phyloP scores from a whole-genome alignment of 2,113 vertebrate species.

The Aphyosemion australe region DNA sequence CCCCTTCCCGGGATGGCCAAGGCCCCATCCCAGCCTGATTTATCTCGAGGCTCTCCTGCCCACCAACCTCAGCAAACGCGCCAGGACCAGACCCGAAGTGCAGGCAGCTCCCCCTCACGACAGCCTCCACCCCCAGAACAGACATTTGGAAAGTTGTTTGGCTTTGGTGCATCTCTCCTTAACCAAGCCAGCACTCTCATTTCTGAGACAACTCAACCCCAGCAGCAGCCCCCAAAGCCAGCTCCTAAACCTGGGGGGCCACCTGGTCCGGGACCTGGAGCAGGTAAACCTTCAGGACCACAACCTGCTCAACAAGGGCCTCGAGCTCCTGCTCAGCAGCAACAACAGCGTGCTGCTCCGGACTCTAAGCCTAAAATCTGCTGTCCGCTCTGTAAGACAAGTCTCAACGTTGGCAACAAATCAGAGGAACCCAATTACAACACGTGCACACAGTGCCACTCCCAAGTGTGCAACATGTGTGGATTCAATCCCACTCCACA shows the following conservation, averaged over 20 bases:
- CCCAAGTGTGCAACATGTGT: constrained; percentile 97
- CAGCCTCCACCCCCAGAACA: constrained; percentile 88
- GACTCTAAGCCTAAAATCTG: constrained; percentile 81
- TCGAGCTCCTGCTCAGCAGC: constrained; percentile 51
- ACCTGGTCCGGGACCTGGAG: constrained; percentile 85
- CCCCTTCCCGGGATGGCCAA: constrained; percentile 79
- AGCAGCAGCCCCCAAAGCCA: constrained; percentile 86
- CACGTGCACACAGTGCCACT: constrained; percentile 91
- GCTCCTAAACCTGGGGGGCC: constrained; percentile 87
- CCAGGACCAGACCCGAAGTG: constrained; percentile 85
- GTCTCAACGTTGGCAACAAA: constrained; percentile 87
- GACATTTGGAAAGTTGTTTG: constrained; percentile 94
- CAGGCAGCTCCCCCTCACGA: constrained; percentile 82
- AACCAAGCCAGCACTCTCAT: constrained; percentile 97
- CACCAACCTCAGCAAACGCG: constrained; percentile 80
- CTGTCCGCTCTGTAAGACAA: constrained; percentile 95
- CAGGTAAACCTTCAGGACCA: constrained; percentile 78
- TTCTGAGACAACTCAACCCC: constrained; percentile 86
- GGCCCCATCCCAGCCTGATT: constrained; percentile 84
- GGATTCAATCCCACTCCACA: constrained; percentile 98
- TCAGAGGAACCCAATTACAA: constrained; percentile 90
- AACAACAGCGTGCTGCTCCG: constrained; percentile 48
- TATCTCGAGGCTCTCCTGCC: constrained; percentile 81
- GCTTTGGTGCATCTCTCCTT: constrained; percentile 93
- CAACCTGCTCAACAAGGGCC: constrained; percentile 72